Evolutionary conservation across 2,113 vertebrate genomes (phyloP).

Genomic region (Mus musculus): GRCm39 chr13:68847001-68847500

Average conservation of each 20-base stretch:
- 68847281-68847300: rapidly evolving
- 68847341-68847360: not conserved
- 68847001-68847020: not conserved
- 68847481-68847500: rapidly evolving
- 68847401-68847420: not conserved
- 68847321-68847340: not conserved
- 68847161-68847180: not conserved
- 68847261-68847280: not conserved
- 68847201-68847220: not conserved
- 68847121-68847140: not conserved
- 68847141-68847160: not conserved
- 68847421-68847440: too few species aligned
- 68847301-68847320: not conserved
- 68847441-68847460: too few species aligned
- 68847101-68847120: not conserved
- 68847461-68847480: not conserved
- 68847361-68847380: not conserved
- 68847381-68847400: not conserved
- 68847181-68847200: not conserved
- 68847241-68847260: rapidly evolving
- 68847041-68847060: not conserved
- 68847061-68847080: not conserved
- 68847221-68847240: rapidly evolving
- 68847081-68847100: not conserved
- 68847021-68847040: not conserved